phyloP scores from a whole-genome alignment of 2,888 invertebrate genomes.

The Lepidonotus clava region DNA sequence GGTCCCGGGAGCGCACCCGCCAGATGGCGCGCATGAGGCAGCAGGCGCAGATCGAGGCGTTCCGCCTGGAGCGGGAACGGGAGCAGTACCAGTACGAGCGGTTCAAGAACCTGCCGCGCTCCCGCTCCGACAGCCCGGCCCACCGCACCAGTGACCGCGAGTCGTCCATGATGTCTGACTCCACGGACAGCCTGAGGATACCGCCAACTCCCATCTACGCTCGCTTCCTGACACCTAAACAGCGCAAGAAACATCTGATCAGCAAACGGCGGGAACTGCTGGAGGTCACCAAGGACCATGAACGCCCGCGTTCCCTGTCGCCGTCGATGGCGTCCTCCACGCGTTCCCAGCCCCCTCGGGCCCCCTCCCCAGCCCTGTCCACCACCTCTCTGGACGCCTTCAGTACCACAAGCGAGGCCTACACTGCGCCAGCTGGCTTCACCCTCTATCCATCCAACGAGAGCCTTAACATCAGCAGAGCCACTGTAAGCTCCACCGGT shows the following conservation, averaged over 20 bases:
- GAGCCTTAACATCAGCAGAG: neutral
- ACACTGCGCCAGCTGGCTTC: constrained; percentile 9
- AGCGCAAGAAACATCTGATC: constrained; percentile 72
- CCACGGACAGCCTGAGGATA: neutral
- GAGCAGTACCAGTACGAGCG: constrained; percentile 55
- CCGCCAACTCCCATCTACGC: constrained; percentile 57
- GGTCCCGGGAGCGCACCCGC: constrained; percentile 66
- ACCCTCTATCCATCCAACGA: constrained; percentile 28
- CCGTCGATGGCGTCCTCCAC: constrained; percentile 15
- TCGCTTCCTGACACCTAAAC: constrained; percentile 72
- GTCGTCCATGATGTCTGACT: constrained; percentile 1
- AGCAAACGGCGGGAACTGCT: constrained; percentile 72
- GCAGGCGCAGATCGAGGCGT: constrained; percentile 75
- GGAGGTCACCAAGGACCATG: constrained; percentile 62
- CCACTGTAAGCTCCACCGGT: neutral
- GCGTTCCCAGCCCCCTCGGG: constrained; percentile 18
- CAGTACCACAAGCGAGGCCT: neutral
- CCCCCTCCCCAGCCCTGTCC: constrained; percentile 14
- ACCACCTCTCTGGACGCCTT: constrained; percentile 27
- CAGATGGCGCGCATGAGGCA: constrained; percentile 68
- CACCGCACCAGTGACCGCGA: constrained; percentile 1
- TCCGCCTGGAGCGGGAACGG: constrained; percentile 71
- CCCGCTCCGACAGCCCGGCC: constrained; percentile 53
- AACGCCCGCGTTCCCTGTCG: constrained; percentile 53
- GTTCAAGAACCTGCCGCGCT: constrained; percentile 48